These are phyloP conservation scores for Neoarius graeffei DNA, from an alignment of 2,113 vertebrate genomes.

Conservation along the genomic window DNA sequence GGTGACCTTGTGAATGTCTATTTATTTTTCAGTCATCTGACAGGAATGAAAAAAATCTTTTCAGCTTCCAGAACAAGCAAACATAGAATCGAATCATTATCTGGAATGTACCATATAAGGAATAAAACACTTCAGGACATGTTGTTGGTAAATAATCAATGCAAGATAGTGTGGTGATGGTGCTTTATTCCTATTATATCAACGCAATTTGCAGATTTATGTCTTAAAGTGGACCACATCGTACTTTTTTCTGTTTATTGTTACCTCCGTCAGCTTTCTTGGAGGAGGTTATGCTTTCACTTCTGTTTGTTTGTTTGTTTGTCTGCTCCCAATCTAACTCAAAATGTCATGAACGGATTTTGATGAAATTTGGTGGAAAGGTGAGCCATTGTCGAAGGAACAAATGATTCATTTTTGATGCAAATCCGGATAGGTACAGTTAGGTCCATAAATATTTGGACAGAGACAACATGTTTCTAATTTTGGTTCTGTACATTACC, in stretches of 20 bases:
- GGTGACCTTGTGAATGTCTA: neutral
- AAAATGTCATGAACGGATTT: no score
- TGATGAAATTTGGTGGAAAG: no score
- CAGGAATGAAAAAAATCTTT: neutral
- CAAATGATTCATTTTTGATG: no score
- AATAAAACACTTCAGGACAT: neutral
- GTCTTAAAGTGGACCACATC: neutral
- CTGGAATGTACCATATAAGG: neutral
- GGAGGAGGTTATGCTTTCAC: no score
- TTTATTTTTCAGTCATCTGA: slow-evolving; percentile 4
- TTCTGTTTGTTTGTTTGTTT: no score
- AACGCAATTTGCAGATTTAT: neutral
- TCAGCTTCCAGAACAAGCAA: neutral
- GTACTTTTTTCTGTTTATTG: neutral
- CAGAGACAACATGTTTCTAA: no score
- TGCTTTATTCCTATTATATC: neutral
- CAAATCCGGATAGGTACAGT: no score
- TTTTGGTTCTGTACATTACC: no score
- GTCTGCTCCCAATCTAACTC: no score
- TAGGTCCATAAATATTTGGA: no score
- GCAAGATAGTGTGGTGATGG: neutral
- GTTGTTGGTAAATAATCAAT: neutral
- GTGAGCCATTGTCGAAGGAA: no score
- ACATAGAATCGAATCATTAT: neutral
- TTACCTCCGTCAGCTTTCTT: no score